A percentile compares a stretch with the other conserved stretches of the same genome.
phyloP scores from a whole-genome alignment of 2,797 vertebrate species.

The Kryptopterus vitreolus region DNA sequence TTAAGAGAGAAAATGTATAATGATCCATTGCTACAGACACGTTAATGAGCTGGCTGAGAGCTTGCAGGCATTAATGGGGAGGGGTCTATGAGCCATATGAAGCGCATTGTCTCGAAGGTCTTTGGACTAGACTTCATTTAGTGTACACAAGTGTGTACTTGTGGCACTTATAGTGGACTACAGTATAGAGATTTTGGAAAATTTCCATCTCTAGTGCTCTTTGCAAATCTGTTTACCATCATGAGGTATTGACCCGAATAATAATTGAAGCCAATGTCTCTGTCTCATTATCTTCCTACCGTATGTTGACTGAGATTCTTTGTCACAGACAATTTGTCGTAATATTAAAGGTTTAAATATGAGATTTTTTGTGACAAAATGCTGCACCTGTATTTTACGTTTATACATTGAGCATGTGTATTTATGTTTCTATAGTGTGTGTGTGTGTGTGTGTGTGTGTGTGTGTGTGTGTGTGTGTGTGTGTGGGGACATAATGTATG shows the following conservation, averaged over 20 bases:
- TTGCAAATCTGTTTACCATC: conserved; percentile 3
- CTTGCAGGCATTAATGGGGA: conserved; percentile 12
- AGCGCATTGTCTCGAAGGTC: neutral
- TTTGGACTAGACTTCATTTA: conserved; percentile 11
- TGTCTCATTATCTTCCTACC: neutral
- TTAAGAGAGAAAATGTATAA: conserved; percentile 64
- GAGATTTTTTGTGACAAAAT: neutral
- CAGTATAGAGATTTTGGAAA: neutral
- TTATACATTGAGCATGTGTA: conserved; percentile 17
- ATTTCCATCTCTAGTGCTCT: conserved; percentile 9
- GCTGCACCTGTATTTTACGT: neutral
- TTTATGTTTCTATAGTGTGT: conserved; percentile 27
- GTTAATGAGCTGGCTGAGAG: conserved; percentile 53
- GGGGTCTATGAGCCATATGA: neutral
- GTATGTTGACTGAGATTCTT: neutral
- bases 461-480: neutral
- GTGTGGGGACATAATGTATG: too few relatives aligned
- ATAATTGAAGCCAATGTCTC: conserved; percentile 2
- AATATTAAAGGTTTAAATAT: neutral
- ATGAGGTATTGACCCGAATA: conserved; percentile 6
- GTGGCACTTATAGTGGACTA: conserved; percentile 4
- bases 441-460: neutral
- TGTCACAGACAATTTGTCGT: neutral
- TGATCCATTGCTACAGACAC: conserved; percentile 44
- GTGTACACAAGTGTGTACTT: conserved; percentile 21